phyloP scores from a whole-genome alignment of 2,113 vertebrate genomes.

The Lynx canadensis region DNA sequence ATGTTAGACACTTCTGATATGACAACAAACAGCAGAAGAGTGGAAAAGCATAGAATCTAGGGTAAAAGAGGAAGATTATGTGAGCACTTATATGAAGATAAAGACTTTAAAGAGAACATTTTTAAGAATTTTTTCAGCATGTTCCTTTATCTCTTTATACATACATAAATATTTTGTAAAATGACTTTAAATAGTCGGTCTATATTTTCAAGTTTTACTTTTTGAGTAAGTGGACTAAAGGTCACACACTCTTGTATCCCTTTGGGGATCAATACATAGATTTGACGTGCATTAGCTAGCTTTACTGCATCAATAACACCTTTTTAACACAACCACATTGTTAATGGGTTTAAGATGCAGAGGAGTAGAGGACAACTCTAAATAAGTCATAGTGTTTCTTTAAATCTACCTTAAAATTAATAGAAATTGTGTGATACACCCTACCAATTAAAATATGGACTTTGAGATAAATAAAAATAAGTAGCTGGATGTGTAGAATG shows the following conservation, averaged over 20 bases:
- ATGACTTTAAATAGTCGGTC: not conserved
- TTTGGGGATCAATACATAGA: not conserved
- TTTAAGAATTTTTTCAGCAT: not conserved
- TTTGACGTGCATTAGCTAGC: not conserved
- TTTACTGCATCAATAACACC: not conserved
- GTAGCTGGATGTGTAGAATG: not conserved
- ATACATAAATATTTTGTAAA: no score
- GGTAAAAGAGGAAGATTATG: not conserved
- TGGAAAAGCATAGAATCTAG: not conserved
- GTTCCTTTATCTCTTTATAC: not conserved
- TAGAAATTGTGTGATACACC: not conserved
- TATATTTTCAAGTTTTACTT: not conserved
- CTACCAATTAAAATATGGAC: not conserved
- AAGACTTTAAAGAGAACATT: not conserved
- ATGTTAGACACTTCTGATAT: not conserved
- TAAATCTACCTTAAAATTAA: not conserved
- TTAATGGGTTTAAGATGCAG: not conserved
- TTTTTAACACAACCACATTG: not conserved
- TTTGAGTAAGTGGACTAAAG: not conserved
- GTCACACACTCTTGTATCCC: not conserved
- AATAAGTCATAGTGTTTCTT: not conserved
- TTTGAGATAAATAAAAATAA: not conserved
- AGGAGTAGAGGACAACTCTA: not conserved
- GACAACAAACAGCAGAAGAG: not conserved
- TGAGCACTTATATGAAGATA: not conserved